Conservation (phyloP, 1,140 invertebrate genomes). For the Psilanteris sp. region DNA sequence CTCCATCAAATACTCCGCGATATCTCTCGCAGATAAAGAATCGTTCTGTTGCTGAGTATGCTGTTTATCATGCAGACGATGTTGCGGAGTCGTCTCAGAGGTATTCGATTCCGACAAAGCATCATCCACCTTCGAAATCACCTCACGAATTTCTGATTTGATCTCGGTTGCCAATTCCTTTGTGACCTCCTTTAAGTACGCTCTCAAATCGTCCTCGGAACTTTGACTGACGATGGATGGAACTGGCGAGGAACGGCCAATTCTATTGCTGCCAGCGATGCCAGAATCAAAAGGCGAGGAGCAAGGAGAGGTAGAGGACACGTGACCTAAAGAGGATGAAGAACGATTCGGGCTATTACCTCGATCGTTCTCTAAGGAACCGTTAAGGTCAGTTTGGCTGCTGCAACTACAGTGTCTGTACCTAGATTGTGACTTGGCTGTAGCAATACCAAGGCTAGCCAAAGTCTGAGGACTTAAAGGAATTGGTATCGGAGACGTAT, state of each 20-base stretch:
- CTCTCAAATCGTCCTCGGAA: constrained; percentile 84
- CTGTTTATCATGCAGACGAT: constrained; percentile 67
- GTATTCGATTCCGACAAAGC: constrained; percentile 84
- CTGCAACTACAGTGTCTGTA: constrained; percentile 84
- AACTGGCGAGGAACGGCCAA: constrained; percentile 83
- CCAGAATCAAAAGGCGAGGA: constrained; percentile 80
- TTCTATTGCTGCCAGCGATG: constrained; percentile 69
- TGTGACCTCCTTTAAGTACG: constrained; percentile 87
- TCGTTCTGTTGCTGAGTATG: constrained; percentile 76
- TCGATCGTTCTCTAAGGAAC: constrained; percentile 69
- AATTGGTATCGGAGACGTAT: constrained; percentile 72
- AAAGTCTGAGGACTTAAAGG: constrained; percentile 83
- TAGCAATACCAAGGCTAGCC: constrained; percentile 82
- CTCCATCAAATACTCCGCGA: constrained; percentile 87
- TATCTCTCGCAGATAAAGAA: constrained; percentile 86
- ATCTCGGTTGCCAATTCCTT: constrained; percentile 89
- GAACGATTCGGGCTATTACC: constrained; percentile 70
- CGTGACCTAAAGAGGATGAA: constrained; percentile 67
- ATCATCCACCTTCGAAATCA: constrained; percentile 88
- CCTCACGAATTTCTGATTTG: constrained; percentile 89
- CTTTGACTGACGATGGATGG: constrained; percentile 81
- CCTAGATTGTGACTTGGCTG: constrained; percentile 68
- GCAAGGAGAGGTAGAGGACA: constrained; percentile 46
- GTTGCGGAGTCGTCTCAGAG: constrained; percentile 72
- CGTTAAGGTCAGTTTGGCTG: constrained; percentile 85